Conservation (phyloP, 1,140 invertebrate species). For the Cataglyphis hispanica region DNA sequence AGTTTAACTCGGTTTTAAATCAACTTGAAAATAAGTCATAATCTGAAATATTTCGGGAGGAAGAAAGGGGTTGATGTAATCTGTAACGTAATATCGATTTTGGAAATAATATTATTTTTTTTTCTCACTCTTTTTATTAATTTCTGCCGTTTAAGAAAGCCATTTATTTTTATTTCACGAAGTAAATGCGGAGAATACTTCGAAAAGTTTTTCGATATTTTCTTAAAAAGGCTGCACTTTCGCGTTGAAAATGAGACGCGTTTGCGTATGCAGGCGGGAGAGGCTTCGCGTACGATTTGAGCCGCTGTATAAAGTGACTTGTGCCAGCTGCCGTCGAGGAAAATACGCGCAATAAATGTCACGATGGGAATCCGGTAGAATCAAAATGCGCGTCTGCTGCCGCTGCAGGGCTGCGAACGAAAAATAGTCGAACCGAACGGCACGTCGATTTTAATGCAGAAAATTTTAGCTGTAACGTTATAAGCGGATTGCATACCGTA, state of each 20-base stretch:
- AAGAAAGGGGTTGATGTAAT: not conserved
- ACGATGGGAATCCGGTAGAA: constrained; percentile 41
- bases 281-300: constrained; percentile 30
- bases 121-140: not conserved
- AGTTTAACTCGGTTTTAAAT: constrained; percentile 1
- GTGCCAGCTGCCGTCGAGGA: constrained; percentile 64
- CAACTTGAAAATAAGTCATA: not conserved
- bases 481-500: constrained; percentile 36
- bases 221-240: not conserved
- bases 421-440: constrained; percentile 50
- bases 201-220: not conserved
- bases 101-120: not conserved
- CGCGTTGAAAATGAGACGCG: not conserved
- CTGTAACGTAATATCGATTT: not conserved
- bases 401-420: constrained; percentile 38
- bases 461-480: constrained; percentile 51
- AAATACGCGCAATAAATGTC: constrained; percentile 71
- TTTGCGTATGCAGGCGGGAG: not conserved
- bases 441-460: constrained; percentile 3
- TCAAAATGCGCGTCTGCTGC: constrained; percentile 52
- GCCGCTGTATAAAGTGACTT: constrained; percentile 40
- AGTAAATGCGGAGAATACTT: not conserved
- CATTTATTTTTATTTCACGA: not conserved
- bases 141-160: not conserved
- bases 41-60: not conserved